Evolutionary conservation across 2,888 invertebrate genomes (phyloP).

Genomic region (Ariolimax columbianus): DNA sequence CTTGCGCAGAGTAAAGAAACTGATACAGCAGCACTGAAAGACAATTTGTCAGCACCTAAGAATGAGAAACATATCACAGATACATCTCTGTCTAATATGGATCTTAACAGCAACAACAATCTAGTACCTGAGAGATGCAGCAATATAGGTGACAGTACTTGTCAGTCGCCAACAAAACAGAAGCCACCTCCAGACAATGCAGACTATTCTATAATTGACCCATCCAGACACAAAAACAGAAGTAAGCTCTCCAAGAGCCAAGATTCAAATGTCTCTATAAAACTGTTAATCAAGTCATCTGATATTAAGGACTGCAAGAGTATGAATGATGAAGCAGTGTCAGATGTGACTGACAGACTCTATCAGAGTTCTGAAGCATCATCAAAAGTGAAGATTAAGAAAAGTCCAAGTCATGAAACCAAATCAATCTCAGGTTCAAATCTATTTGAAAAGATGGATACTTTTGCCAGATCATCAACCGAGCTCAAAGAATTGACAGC

Average conservation of each 20-base stretch:
- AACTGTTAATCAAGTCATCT: constrained; percentile 45
- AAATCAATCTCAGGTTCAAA: constrained; percentile 4
- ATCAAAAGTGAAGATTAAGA: background rate
- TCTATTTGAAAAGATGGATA: constrained; percentile 44
- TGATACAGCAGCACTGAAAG: background rate
- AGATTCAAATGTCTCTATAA: constrained; percentile 22
- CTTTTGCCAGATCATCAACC: constrained; percentile 8
- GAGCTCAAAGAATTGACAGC: background rate
- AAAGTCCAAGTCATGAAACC: constrained; percentile 22
- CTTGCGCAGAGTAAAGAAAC: background rate
- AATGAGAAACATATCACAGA: background rate
- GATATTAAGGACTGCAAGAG: constrained; percentile 31
- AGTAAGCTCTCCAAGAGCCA: background rate
- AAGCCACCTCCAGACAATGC: background rate
- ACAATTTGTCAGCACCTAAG: background rate
- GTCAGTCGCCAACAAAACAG: constrained; percentile 23
- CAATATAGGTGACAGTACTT: background rate
- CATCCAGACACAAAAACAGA: background rate
- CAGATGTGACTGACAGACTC: background rate
- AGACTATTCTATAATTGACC: constrained; percentile 12
- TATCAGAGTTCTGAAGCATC: background rate
- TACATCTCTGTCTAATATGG: background rate
- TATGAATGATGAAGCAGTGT: background rate
- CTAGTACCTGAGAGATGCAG: background rate
- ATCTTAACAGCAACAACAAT: too few relatives aligned